These are phyloP conservation scores for Pseudococcus longispinus DNA, from an alignment of 2,888 invertebrate genomes.

Conservation along the genomic window DNA sequence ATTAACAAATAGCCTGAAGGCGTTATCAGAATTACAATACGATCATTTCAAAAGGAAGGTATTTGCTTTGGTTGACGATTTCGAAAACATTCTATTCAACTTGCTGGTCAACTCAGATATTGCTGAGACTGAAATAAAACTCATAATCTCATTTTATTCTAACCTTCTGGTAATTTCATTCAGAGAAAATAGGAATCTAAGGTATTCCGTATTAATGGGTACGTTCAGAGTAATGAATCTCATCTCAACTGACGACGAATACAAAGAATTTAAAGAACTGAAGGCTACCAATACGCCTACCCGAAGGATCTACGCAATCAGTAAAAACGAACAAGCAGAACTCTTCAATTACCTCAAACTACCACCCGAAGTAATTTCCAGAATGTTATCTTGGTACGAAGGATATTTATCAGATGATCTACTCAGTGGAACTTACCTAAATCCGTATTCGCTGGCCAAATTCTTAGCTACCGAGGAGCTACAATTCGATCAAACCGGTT, in stretches of 20 bases:
- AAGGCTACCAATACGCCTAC: background rate
- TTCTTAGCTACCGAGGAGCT: background rate
- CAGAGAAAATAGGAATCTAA: background rate
- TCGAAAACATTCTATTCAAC: background rate
- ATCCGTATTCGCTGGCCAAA: background rate
- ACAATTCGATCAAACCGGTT: background rate
- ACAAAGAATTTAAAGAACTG: background rate
- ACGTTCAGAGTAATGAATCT: background rate
- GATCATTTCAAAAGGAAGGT: background rate
- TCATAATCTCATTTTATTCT: background rate
- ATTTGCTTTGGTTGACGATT: slow-evolving; percentile 1
- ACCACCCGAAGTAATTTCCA: background rate
- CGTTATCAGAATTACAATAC: background rate
- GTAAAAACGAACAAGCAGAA: background rate
- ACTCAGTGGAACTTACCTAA: background rate
- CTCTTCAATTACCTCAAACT: background rate
- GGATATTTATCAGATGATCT: slow-evolving; percentile 2
- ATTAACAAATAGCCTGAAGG: background rate
- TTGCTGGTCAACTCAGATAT: background rate
- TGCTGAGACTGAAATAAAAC: background rate
- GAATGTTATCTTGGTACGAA: background rate
- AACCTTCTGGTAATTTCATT: background rate
- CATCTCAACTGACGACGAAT: background rate
- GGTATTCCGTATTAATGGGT: background rate
- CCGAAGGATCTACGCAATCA: background rate